Base-by-base conservation (phyloP, 1,140 invertebrate genomes). In the Schlechtendalia chinensis region DNA sequence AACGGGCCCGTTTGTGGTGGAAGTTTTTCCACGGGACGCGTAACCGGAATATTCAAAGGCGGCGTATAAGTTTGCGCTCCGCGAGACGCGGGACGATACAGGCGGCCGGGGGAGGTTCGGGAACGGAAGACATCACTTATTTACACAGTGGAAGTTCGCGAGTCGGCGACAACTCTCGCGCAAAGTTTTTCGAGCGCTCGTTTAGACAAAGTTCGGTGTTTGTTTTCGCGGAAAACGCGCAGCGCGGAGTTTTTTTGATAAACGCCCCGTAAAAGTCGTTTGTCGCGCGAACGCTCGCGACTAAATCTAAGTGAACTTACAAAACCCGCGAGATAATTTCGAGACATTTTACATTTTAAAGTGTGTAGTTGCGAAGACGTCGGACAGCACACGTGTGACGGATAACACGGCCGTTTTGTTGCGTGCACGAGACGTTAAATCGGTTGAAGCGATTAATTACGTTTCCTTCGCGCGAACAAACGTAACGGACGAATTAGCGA, bases 261-360 rank as follows among this genome's bases (percentile, higher is more conserved):
- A 74, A 74, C 71, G 71, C 54, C n/a, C n/a, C n/a, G 71, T 17
- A 39, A 77, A 77, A 77, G 74, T 77, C 74, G 74, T 77, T 77
- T 77, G 54, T 77, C 54, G 74, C 54, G 16, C 74, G 27, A 75
- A 5, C 53, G 29, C 27, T 75, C 27, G 53, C 54, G 56, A 77
- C 53, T 77, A 77, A 77, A 77, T 77, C 22, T 45, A 58, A 58
- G 19, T 22, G 54, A 77, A 77, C 54, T 77, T 59, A 77, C 74
- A 77, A 77, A 77, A 77, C 74, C 74, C 54, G 54, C 32, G 32
- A 77, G 32, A 77, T 77, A 77, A 77, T 58, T 59, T 61, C 14
- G 14, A 77, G 59, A 58, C 53, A 22, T 59, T 77, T 74, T 69
- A 69, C 67, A 69, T 69, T 69, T 50, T 24, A 50, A 50, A 69